Conservation (phyloP, 2,888 invertebrate species). For the Automeris io region DNA sequence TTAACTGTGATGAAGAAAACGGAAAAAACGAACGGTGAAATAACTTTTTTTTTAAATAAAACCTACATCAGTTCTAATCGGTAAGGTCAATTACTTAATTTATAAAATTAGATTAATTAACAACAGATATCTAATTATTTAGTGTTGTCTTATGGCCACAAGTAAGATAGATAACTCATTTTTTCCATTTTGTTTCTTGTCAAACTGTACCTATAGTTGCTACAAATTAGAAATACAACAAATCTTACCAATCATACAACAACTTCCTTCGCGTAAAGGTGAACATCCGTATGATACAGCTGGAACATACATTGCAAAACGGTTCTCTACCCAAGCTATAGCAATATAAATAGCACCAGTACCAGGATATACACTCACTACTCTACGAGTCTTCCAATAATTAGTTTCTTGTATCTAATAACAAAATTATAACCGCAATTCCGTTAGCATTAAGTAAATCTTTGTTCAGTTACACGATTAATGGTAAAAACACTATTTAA, state of each 20-base stretch:
- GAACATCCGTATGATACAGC: slow-evolving; percentile 81
- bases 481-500: background rate
- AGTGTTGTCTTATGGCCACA: too few species aligned
- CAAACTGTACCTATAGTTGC: background rate
- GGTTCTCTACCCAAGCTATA: slow-evolving; percentile 42
- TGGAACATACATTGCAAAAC: slow-evolving; percentile 82
- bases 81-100: too few species aligned
- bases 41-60: too few species aligned
- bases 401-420: background rate
- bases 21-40: too few species aligned
- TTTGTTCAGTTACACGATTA: background rate
- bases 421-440: background rate
- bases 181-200: too few species aligned
- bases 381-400: slow-evolving; percentile 39
- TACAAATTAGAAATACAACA: slow-evolving; percentile 1
- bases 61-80: too few species aligned
- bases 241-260: slow-evolving; percentile 73
- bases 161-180: too few species aligned
- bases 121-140: too few species aligned
- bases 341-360: slow-evolving; percentile 78
- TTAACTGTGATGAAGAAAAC: too few species aligned
- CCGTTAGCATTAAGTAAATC: background rate
- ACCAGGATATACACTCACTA: slow-evolving; percentile 78
- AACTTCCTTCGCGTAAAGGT: slow-evolving; percentile 57
- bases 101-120: too few species aligned